Percentiles rank a stretch among this genome's conserved stretches.
Conservation (phyloP, 2,888 invertebrate genomes). For the Heteromyza rotundicornis region DNA sequence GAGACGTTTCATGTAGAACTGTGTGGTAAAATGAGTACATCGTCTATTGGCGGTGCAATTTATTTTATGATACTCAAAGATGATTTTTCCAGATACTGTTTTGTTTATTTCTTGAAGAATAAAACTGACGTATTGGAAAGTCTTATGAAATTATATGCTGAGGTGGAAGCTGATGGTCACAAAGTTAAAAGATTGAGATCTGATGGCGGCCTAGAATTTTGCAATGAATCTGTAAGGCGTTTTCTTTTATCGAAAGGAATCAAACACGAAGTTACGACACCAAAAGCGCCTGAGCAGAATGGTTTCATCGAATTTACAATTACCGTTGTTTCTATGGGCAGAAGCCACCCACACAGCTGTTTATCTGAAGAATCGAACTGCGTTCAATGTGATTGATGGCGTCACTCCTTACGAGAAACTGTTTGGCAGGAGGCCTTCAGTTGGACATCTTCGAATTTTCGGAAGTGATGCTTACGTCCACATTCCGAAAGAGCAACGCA, state of each 20-base stretch:
- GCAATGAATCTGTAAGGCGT: constrained; percentile 12
- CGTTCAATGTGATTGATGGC: constrained; percentile 27
- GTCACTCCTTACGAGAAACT: constrained; percentile 37
- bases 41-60: constrained; percentile 24
- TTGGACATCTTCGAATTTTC: constrained; percentile 25
- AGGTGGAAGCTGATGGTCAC: constrained; percentile 19
- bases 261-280: constrained; percentile 12
- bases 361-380: constrained; percentile 46
- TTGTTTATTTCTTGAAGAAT: constrained; percentile 27
- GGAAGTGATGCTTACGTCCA: constrained; percentile 21
- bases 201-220: constrained; percentile 21
- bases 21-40: constrained; percentile 22
- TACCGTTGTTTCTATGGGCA: constrained; percentile 42
- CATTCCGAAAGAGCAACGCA: constrained; percentile 20
- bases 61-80: constrained; percentile 29
- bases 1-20: constrained; percentile 27
- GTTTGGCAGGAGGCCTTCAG: constrained; percentile 32
- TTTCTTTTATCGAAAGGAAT: constrained; percentile 15
- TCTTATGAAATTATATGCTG: constrained; percentile 19
- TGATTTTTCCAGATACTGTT: constrained; percentile 27
- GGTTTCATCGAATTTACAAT: constrained; percentile 14
- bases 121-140: constrained; percentile 23
- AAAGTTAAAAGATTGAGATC: constrained; percentile 16
- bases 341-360: constrained; percentile 49
- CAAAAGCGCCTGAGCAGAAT: constrained; percentile 24